phyloP scores from a whole-genome alignment of 1,140 invertebrate genomes.

The Drosophila grimshawi region DNA sequence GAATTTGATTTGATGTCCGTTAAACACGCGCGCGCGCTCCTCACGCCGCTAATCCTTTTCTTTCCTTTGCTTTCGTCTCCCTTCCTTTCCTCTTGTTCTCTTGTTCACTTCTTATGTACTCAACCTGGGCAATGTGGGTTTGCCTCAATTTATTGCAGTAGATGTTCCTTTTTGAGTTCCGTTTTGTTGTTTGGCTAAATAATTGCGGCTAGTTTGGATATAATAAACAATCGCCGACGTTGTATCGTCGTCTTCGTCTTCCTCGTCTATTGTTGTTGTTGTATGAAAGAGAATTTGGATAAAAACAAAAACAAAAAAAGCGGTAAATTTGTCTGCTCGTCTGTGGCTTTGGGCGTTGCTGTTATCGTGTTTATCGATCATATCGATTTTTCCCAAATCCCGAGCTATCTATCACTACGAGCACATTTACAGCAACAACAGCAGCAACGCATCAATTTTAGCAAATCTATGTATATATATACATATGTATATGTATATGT shows the following conservation, averaged over 20 bases:
- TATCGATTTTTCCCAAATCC: conserved; percentile 63
- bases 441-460: conserved; percentile 6
- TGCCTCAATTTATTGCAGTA: conserved; percentile 37
- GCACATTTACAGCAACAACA: conserved; percentile 15
- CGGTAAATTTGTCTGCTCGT: conserved; percentile 46
- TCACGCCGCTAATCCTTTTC: conserved; percentile 54
- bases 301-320: conserved; percentile 60
- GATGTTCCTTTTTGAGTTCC: conserved; percentile 24
- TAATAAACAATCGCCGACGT: conserved; percentile 51
- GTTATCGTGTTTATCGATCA: conserved; percentile 70
- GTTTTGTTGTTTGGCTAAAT: conserved; percentile 33
- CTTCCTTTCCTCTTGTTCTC: conserved; percentile 28
- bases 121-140: conserved; percentile 17
- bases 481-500: neutral
- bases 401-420: conserved; percentile 8
- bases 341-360: conserved; percentile 17
- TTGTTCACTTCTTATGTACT: conserved; percentile 24
- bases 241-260: conserved; percentile 25
- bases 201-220: conserved; percentile 43
- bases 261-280: conserved; percentile 30
- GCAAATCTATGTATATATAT: conserved; percentile 10
- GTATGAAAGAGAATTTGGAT: conserved; percentile 41
- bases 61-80: conserved; percentile 11
- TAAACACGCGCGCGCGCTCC: conserved; percentile 57
- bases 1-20: conserved; percentile 29